Percentiles rank a stretch among this genome's conserved stretches.
Evolutionary conservation across 1,140 invertebrate genomes (phyloP).

Genomic region (Pseudomyrmex gracilis): DNA sequence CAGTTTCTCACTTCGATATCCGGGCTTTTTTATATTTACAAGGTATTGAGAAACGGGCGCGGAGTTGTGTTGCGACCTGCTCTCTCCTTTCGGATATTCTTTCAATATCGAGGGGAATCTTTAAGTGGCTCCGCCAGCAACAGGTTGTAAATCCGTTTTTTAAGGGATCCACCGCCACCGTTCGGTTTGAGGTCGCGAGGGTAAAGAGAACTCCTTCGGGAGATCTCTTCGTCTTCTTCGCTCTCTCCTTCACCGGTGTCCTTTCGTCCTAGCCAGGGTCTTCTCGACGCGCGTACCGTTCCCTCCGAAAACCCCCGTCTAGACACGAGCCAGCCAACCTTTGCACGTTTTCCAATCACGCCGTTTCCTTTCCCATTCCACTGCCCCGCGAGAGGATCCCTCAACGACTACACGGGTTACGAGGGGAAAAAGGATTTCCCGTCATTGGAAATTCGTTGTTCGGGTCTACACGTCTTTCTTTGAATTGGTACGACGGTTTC

Average conservation of each 20-base stretch:
- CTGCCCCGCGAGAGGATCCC: slow-evolving; percentile 35
- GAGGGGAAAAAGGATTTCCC: slow-evolving; percentile 74
- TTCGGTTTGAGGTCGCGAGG: slow-evolving; percentile 83
- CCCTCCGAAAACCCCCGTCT: slow-evolving; percentile 68
- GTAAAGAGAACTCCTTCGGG: slow-evolving; percentile 83
- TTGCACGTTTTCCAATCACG: slow-evolving; percentile 84
- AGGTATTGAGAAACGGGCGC: slow-evolving; percentile 76
- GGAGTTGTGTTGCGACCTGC: slow-evolving; percentile 70
- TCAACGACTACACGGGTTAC: slow-evolving; percentile 54
- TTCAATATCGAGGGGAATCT: slow-evolving; percentile 86
- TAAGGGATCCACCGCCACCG: slow-evolving; percentile 80
- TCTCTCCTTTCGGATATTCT: slow-evolving; percentile 82
- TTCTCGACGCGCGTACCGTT: slow-evolving; percentile 30
- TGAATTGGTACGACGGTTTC: slow-evolving; percentile 30
- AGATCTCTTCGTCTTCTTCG: slow-evolving; percentile 71
- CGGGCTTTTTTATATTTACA: slow-evolving; percentile 82
- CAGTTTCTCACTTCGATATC: slow-evolving; percentile 79
- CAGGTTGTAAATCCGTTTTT: slow-evolving; percentile 86
- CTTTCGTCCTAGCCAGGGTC: slow-evolving; percentile 55
- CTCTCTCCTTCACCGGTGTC: slow-evolving; percentile 57
- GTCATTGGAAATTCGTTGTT: slow-evolving; percentile 63
- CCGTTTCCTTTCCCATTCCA: slow-evolving; percentile 71
- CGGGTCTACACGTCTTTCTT: slow-evolving; percentile 38
- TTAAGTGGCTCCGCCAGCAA: slow-evolving; percentile 84
- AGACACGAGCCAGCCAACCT: slow-evolving; percentile 78